These are phyloP conservation scores for Brachynemurus nebulosus DNA, from an alignment of 2,888 invertebrate genomes.

Conservation along the genomic window DNA sequence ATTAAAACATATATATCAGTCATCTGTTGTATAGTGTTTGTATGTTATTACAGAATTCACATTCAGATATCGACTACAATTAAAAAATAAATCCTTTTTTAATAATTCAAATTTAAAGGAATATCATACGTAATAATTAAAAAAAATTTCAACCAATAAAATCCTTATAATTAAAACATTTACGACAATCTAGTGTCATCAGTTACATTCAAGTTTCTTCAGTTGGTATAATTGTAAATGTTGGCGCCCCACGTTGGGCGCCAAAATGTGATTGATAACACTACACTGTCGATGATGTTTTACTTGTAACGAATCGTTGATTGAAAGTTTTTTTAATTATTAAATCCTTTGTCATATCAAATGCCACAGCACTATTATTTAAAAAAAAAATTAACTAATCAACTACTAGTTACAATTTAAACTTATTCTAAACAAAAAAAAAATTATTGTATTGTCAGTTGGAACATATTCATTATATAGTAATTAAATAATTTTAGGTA, in stretches of 20 bases:
- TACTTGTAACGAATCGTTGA: too few relatives aligned
- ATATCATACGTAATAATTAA: background rate
- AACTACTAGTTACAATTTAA: slow-evolving; percentile 10
- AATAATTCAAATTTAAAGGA: background rate
- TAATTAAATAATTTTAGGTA: slow-evolving; percentile 1
- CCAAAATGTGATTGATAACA: too few relatives aligned
- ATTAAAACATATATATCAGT: background rate
- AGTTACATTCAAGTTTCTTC: too few relatives aligned
- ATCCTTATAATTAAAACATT: too few relatives aligned
- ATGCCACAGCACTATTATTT: slow-evolving; percentile 1
- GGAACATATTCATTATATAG: slow-evolving; percentile 4
- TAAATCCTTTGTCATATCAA: slow-evolving; percentile 1
- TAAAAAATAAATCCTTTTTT: background rate
- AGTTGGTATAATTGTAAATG: too few relatives aligned
- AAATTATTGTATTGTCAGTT: slow-evolving; percentile 7
- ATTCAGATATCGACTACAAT: background rate
- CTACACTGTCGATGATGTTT: too few relatives aligned
- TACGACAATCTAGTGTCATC: too few relatives aligned
- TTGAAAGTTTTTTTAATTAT: too few relatives aligned
- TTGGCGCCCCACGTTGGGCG: too few relatives aligned
- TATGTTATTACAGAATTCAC: background rate
- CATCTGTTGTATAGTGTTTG: background rate
- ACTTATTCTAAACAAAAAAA: slow-evolving; percentile 9
- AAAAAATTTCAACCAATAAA: too few relatives aligned
- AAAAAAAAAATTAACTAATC: background rate